Evolutionary conservation across 37 sponge, comb jelly and placozoan genomes (phyloP), one percentile per base, ranked within the genome.

Genomic region (Aphrocallistes beatrix): DNA sequence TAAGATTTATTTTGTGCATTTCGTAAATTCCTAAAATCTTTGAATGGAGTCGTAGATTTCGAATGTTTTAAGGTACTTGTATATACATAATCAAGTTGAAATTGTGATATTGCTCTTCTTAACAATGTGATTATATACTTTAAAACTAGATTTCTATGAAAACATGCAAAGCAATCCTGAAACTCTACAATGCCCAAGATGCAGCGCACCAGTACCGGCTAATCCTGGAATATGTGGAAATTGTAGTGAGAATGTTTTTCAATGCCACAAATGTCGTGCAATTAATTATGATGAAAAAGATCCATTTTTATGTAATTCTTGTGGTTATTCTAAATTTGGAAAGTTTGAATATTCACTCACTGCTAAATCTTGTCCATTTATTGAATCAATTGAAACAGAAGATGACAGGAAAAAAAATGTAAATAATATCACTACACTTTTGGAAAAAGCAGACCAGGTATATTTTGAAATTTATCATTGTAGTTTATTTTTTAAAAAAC

Each of bases 201-300:
- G 96, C 87, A 94, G 93, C 87, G 94, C 96, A 0, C 39, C 89
- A 34, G 96, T 96, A 28, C 90, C 91, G 0, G 92, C 94, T 45
- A 88, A 93, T 39, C 96, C 96, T 0, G 96, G 96, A 0, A 90
- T 96, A 51, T 96, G 96, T 84, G 87, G 86, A 1, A 88, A 95
- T 19, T 96, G 96, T 81, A 94, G 96, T 13, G 96, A 96, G 90
- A 96, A 96, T 84, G 96, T 93, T 25, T 93, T 88, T 86, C 96
- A 96, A 88, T 96, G 96, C 51, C 96, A 96, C 88, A 96, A 96
- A 89, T 96, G 96, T 82, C 39, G 96, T 19, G 88, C 96, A 37
- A 96, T 96, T 81, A 96, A 96, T 82, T 96, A 96, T 86, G 96
- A 96, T 84, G 96, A 96, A 81, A 90, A 89, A 82, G 96, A 96